Evolutionary conservation across 2,888 invertebrate genomes (phyloP), one percentile per base, ranked within the genome.

Genomic region (Tortrix viridana): DNA sequence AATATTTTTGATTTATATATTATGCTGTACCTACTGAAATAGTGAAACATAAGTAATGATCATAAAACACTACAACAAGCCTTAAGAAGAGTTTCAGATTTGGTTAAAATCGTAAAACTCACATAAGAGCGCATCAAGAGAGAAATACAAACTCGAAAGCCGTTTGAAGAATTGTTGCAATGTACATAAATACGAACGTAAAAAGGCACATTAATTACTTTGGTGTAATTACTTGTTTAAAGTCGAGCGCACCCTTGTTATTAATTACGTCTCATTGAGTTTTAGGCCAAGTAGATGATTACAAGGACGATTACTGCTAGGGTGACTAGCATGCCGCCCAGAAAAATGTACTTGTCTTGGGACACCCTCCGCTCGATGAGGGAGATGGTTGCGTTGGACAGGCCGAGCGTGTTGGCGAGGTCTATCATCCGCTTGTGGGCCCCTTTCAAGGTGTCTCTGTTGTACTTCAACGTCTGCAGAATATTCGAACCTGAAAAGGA

Each of bases 361-460:
- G 94, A 92, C 6, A 96, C 95, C 71, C 99, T 89, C 59, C 96
- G 93, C 79, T 99, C 98, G 72, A 99, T 98, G 43, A 98, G 92
- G 69, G 97, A 95, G 95, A 99, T 98, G 0, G 98, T 98, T 7
- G 98, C 97, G 82, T 98, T 98, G 6, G 98, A 98, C 54, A 99
- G 90, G 0, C 99, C 99, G 14, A 99, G 90, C 0, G 96, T 97
- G 85, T 97, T 98, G 9, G 97, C 97, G 81, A 99, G 95, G 76
- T 98, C 97, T 71, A 98, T 94, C 65, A 99, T 94, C 67, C 96
- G 94, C 72, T 95, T 94, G 68, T 97, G 97, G 0, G 98, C 97
- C 1, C 97, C 97, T 83, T 98, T 98, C 47, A 99, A 79, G 0
- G 96, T 96, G 67, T 95, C 93, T 58, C 97, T 93, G 85, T 99